Conservation (phyloP, 1,140 invertebrate species). For the Calliopsis andreniformis region DNA sequence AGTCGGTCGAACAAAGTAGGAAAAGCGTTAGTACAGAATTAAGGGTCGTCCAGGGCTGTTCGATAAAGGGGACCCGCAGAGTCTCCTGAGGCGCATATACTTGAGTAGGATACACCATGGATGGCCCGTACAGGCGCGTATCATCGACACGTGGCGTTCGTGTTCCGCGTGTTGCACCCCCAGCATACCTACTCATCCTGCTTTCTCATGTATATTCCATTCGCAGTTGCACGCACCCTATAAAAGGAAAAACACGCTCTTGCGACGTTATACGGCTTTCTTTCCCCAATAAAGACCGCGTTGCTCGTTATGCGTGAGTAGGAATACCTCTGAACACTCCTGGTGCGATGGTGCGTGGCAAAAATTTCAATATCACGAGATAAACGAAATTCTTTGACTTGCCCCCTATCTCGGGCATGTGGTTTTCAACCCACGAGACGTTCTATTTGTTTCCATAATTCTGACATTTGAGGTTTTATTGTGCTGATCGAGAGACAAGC, state of each 20-base stretch:
- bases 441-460: not conserved
- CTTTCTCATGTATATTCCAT: slow-evolving; percentile 76
- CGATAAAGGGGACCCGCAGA: slow-evolving; percentile 39
- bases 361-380: slow-evolving; percentile 76
- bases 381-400: slow-evolving; percentile 45
- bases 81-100: slow-evolving; percentile 67
- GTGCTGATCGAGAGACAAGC: not conserved
- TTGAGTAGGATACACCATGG: slow-evolving; percentile 51
- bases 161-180: slow-evolving; percentile 15
- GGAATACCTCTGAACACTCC: slow-evolving; percentile 9
- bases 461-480: not conserved
- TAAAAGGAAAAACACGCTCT: slow-evolving; percentile 71
- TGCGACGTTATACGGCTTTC: slow-evolving; percentile 53
- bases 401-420: not conserved
- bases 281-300: slow-evolving; percentile 63
- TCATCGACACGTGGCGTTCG: slow-evolving; percentile 28
- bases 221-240: slow-evolving; percentile 67
- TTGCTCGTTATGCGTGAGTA: slow-evolving; percentile 43
- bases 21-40: slow-evolving; percentile 69
- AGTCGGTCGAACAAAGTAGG: slow-evolving; percentile 51
- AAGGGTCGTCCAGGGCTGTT: slow-evolving; percentile 65
- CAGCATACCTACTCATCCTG: slow-evolving; percentile 30
- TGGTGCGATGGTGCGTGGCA: slow-evolving; percentile 34
- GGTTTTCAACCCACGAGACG: not conserved
- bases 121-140: slow-evolving; percentile 47